A percentile compares a stretch with the other conserved stretches of the same genome.
These are phyloP conservation scores for Semaprochilodus insignis DNA, from an alignment of 2,797 vertebrate species.

Conservation along the genomic window DNA sequence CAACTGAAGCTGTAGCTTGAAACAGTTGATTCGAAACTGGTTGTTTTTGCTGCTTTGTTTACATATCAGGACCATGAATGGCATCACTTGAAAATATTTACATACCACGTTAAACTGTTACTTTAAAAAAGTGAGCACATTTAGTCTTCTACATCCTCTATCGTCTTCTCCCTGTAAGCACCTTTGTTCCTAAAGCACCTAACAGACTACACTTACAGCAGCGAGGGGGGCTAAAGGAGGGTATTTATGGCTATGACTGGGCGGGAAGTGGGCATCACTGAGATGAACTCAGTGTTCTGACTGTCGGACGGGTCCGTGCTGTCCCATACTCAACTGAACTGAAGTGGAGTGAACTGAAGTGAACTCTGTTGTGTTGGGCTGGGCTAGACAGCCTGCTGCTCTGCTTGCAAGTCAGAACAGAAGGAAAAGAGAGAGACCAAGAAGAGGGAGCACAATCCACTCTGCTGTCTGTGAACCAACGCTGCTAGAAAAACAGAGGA, in stretches of 20 bases:
- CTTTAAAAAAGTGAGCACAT: no score
- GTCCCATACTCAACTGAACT: conserved; percentile 19
- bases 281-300: conserved; percentile 6
- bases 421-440: conserved; percentile 13
- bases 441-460: conserved; percentile 3
- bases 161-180: no score
- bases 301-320: conserved; percentile 9
- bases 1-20: no score
- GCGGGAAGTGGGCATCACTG: not conserved
- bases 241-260: conserved; percentile 30
- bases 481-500: conserved; percentile 16
- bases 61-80: no score
- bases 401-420: conserved; percentile 19
- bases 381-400: conserved; percentile 26
- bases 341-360: conserved; percentile 18
- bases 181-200: no score
- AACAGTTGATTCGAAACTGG: no score
- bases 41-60: no score
- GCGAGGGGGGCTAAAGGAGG: not conserved
- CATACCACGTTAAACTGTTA: no score
- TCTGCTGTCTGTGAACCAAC: conserved; percentile 18
- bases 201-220: not conserved
- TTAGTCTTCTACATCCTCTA: not conserved
- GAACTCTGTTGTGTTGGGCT: conserved; percentile 36
- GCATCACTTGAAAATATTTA: no score